Evolutionary conservation across 2,797 vertebrate species (phyloP).

Genomic region (Peromyscus nudipes): DNA sequence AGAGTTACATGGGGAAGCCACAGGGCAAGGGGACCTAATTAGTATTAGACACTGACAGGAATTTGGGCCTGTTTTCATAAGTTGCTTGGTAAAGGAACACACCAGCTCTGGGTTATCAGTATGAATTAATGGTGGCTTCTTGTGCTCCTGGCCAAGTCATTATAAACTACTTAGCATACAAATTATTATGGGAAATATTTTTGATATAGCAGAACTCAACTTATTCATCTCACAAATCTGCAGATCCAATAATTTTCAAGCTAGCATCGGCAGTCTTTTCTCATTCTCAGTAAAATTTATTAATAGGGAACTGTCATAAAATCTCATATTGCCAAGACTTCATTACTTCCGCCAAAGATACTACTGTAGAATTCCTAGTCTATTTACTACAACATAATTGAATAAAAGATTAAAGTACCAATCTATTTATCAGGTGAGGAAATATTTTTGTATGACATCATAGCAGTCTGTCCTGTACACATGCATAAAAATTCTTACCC

Average conservation of each 20-base stretch:
- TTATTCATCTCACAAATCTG: constrained; percentile 84
- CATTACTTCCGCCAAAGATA: constrained; percentile 83
- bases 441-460: constrained; percentile 60
- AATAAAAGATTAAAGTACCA: constrained; percentile 79
- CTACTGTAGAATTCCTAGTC: constrained; percentile 78
- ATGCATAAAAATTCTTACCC: background rate
- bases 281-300: constrained; percentile 80
- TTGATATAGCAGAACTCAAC: constrained; percentile 70
- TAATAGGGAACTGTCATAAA: constrained; percentile 81
- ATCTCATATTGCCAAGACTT: constrained; percentile 82
- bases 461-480: background rate
- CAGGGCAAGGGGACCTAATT: constrained; percentile 71
- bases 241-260: constrained; percentile 83
- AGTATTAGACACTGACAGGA: constrained; percentile 72
- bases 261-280: constrained; percentile 77
- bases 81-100: constrained; percentile 65
- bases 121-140: constrained; percentile 71
- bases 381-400: constrained; percentile 82
- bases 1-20: constrained; percentile 74
- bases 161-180: constrained; percentile 73
- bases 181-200: constrained; percentile 77
- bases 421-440: constrained; percentile 40
- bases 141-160: constrained; percentile 67
- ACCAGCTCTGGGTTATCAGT: constrained; percentile 67
- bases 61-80: constrained; percentile 76